These are phyloP conservation scores for Dryas iulia DNA, from an alignment of 1,140 invertebrate genomes.

Conservation along the genomic window DNA sequence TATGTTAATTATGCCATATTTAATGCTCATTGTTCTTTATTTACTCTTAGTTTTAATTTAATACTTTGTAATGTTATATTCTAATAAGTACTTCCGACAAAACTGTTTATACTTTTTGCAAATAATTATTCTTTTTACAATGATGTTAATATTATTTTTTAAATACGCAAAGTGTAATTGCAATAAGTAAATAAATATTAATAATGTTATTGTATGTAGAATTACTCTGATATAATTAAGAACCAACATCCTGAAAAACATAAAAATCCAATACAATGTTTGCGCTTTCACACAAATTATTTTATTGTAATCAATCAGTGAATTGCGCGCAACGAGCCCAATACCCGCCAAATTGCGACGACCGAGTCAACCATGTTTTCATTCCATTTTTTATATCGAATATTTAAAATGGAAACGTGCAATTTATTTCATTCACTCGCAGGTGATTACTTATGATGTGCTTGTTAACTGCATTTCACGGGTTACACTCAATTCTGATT, in stretches of 20 bases:
- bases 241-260: not conserved
- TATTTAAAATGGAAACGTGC: conserved; percentile 64
- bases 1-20: not conserved
- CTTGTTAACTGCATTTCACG: conserved; percentile 62
- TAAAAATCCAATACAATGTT: conserved; percentile 30
- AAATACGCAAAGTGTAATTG: too few species aligned
- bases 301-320: conserved; percentile 63
- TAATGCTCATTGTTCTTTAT: too few species aligned
- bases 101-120: not conserved
- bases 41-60: too few species aligned
- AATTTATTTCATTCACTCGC: conserved; percentile 67
- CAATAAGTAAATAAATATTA: not conserved
- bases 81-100: too few species aligned
- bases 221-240: not conserved
- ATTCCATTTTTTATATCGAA: conserved; percentile 60
- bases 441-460: conserved; percentile 65
- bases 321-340: conserved; percentile 37
- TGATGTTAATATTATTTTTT: not conserved
- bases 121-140: not conserved
- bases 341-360: conserved; percentile 59
- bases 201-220: not conserved
- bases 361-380: conserved; percentile 54
- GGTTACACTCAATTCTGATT: conserved; percentile 38
- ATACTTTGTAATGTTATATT: too few species aligned
- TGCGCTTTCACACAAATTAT: conserved; percentile 54